Evolutionary conservation across 30 jellyfish, hydroid and myxozoan genomes (phyloP).

Genomic region (Hydractinia echinata): DNA sequence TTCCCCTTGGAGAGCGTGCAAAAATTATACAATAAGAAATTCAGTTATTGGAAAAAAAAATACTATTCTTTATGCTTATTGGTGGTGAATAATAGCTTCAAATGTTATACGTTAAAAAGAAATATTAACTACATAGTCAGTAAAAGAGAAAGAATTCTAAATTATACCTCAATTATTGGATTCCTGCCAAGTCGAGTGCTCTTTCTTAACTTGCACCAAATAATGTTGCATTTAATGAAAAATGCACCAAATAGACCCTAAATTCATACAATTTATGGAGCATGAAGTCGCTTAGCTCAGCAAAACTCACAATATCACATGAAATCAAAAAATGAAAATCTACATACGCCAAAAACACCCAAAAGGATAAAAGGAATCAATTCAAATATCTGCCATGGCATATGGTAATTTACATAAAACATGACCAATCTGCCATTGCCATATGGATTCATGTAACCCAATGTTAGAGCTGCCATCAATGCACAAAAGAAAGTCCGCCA

Average conservation of each 20-base stretch:
- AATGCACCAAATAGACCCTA: constrained; percentile 99
- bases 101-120: no score
- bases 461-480: constrained; percentile 93
- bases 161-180: constrained; percentile 77
- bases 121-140: no score
- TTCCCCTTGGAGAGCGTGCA: no score
- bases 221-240: constrained; percentile 72
- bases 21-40: no score
- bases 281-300: background rate
- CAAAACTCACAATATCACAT: background rate
- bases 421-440: constrained; percentile 96
- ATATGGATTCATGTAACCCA: constrained; percentile 97
- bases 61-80: no score
- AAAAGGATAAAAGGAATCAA: constrained; percentile 80
- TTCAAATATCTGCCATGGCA: constrained; percentile 97
- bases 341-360: constrained; percentile 95
- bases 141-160: no score
- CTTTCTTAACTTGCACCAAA: constrained; percentile 84
- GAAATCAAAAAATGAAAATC: background rate
- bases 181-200: constrained; percentile 69
- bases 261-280: constrained; percentile 3
- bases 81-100: no score
- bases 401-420: constrained; percentile 77
- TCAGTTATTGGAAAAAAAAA: no score
- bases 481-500: constrained; percentile 99